Percentiles rank a stretch among this genome's conserved stretches.
Conservation (phyloP, 2,113 vertebrate genomes). For the Prunella fulvescens region DNA sequence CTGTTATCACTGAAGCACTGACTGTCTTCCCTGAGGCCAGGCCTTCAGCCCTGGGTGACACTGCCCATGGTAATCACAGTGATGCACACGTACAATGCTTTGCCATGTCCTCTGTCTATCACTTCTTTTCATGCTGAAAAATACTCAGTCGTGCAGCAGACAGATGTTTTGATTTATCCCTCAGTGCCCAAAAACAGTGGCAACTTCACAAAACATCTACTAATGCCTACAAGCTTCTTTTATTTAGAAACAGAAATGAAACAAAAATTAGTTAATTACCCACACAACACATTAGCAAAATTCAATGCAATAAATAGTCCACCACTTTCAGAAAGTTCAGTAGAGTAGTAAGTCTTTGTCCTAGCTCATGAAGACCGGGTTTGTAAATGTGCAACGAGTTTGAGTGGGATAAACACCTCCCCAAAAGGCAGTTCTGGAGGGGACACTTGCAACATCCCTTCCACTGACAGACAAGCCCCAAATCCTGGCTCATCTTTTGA, state of each 20-base stretch:
- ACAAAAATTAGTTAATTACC: background rate
- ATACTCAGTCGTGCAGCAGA: background rate
- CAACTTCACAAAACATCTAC: background rate
- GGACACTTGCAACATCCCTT: background rate
- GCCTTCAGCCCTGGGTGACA: background rate
- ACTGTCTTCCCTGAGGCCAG: background rate
- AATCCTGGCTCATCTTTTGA: background rate
- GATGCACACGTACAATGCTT: fast-evolving
- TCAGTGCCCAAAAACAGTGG: background rate
- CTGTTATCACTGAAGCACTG: background rate
- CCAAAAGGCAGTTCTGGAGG: background rate
- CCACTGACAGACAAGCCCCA: background rate
- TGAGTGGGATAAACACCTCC: background rate
- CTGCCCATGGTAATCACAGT: background rate
- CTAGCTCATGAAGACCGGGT: background rate
- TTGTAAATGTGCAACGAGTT: background rate
- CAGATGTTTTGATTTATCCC: background rate
- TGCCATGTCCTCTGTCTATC: background rate
- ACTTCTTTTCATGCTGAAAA: background rate
- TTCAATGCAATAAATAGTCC: background rate
- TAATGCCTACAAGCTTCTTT: background rate
- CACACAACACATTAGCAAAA: background rate
- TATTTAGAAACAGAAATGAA: background rate
- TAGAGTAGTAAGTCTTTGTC: background rate
- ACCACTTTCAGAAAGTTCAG: background rate